phyloP scores from a whole-genome alignment of 2,113 vertebrate species.

The Clupea harengus region DNA sequence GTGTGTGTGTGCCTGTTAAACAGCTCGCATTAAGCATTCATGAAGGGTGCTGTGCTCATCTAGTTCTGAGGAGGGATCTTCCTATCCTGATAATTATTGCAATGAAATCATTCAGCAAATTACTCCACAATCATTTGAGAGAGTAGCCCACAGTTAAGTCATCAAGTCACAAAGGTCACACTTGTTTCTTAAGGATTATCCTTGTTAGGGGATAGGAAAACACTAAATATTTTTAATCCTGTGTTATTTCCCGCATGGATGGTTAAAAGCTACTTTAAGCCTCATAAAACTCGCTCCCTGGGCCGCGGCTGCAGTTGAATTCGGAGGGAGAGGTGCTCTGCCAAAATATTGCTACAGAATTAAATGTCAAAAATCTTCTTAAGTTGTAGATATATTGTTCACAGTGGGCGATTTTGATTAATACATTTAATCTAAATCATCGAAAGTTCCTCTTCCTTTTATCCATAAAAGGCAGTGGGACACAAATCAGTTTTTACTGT shows the following conservation, averaged over 20 bases:
- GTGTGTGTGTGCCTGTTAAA: conserved; percentile 22
- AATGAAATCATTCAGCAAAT: conserved; percentile 42
- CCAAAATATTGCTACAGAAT: conserved; percentile 99
- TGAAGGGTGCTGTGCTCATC: background rate
- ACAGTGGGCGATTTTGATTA: conserved; percentile 98
- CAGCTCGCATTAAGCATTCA: conserved; percentile 11
- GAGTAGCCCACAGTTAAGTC: conserved; percentile 38
- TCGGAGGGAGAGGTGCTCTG: conserved; percentile 93
- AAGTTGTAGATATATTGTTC: conserved; percentile 98
- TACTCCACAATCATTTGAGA: conserved; percentile 47
- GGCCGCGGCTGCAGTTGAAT: conserved; percentile 90
- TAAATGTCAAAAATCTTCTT: conserved; percentile 99
- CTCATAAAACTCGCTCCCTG: conserved; percentile 95
- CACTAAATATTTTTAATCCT: conserved; percentile 97
- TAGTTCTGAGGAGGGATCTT: conserved; percentile 11
- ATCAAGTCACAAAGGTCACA: conserved; percentile 70
- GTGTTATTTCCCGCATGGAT: conserved; percentile 97
- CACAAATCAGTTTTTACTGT: conserved; percentile 99
- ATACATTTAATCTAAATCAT: conserved; percentile 99
- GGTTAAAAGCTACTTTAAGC: conserved; percentile 97
- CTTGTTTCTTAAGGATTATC: conserved; percentile 80
- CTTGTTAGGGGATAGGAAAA: conserved; percentile 93
- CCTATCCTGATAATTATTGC: conserved; percentile 34
- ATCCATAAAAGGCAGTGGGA: conserved; percentile 98
- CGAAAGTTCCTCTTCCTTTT: conserved; percentile 95